Percentiles rank a stretch among this genome's conserved stretches.
These are phyloP conservation scores for Trachops cirrhosus DNA, from an alignment of 2,797 vertebrate species.

Conservation along the genomic window DNA sequence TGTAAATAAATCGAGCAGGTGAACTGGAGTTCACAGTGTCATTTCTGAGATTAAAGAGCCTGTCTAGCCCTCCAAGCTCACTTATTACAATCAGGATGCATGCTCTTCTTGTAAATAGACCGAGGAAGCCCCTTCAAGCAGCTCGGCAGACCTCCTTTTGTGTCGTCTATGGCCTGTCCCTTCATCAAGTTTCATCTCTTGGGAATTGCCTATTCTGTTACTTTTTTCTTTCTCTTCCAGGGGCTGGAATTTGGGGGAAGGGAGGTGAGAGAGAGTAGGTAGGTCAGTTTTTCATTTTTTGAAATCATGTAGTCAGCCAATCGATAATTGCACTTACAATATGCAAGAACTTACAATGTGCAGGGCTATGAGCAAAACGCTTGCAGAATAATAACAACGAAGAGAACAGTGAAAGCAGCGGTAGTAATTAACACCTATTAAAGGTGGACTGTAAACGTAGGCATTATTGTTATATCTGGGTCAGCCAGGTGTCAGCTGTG, in stretches of 20 bases:
- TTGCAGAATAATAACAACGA: slow-evolving; percentile 4
- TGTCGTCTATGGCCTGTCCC: not conserved
- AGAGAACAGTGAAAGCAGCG: not conserved
- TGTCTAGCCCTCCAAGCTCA: slow-evolving; percentile 71
- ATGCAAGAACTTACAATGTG: not conserved
- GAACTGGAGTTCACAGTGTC: slow-evolving; percentile 79
- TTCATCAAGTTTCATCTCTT: slow-evolving; percentile 44
- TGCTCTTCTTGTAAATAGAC: slow-evolving; percentile 63
- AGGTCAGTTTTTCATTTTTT: slow-evolving; percentile 25
- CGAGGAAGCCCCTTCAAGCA: slow-evolving; percentile 8
- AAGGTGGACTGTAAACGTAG: not conserved
- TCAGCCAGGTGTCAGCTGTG: not conserved
- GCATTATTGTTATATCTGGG: not conserved
- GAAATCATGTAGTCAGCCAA: not conserved
- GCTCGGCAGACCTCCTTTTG: slow-evolving; percentile 19
- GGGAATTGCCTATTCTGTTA: not conserved
- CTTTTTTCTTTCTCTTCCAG: slow-evolving; percentile 28
- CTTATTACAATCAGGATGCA: slow-evolving; percentile 70
- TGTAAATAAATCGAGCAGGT: slow-evolving; percentile 79
- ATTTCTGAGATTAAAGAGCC: slow-evolving; percentile 77
- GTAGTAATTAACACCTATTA: not conserved
- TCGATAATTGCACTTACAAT: not conserved
- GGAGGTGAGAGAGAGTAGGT: not conserved
- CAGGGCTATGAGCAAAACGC: not conserved
- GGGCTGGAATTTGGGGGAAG: not conserved